Evolutionary conservation across 2,113 vertebrate genomes (phyloP), one percentile per base, ranked within the genome.

Genomic region (Nycticebus coucang): DNA sequence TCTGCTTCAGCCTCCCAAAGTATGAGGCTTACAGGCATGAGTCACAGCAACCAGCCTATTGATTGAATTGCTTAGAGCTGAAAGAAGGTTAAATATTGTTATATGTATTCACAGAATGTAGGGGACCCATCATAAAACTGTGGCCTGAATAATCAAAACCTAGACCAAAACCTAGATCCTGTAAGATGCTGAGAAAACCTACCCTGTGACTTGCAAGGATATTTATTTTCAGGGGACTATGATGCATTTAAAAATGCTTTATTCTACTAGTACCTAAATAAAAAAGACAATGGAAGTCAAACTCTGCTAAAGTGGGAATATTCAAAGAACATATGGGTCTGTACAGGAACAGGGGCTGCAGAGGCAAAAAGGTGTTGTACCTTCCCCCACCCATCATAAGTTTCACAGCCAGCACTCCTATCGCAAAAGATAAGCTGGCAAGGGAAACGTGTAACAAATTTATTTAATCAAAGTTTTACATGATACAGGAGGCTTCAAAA

Each of bases 31-130:
- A 50, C 45, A 50, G 45, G 45, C 45, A 50, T 50, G 45, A 50
- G 7, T 8, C 45, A 50, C 45, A 50, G 45, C 45, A 50, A 8
- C 45, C 7, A 50, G 45, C 45, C 45, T 97, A 95, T 37, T 74
- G 28, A 86, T 89, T 64, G 97, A 11, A 10, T 90, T 88, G 93
- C 95, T 93, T 59, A 91, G 92, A 95, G 6, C 2, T 3, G 93
- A 94, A 75, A 94, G 93, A 83, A 72, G 30, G n/a, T 83, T 90
- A 87, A 96, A 87, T 78, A 78, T 66, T 96, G 50, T 62, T 97
- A 87, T 93, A 15, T 95, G n/a, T 22, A 80, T 60, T 83, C n/a
- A 37, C 4, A 3, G 75, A 87, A 30, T 30, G 14, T 0, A 41
- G 15, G 24, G 9, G 22, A 59, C 17, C 22, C 53, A n/a, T 86